Base-by-base conservation (phyloP, 2,797 vertebrate species). In the Acanthurus leucopareius region DNA sequence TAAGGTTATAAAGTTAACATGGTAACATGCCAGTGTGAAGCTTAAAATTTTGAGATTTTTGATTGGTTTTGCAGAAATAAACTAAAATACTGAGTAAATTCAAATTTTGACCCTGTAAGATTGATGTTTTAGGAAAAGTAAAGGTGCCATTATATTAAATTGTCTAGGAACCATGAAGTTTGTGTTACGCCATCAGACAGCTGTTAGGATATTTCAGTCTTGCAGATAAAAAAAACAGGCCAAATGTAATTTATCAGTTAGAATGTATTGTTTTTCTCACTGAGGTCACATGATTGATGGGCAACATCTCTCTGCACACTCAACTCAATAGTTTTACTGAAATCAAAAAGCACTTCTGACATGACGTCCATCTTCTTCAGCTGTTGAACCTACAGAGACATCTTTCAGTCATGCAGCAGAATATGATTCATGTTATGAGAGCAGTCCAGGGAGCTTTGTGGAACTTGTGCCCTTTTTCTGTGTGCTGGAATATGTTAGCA, bases 191-290 rank as follows among this genome's bases (percentile, higher is more conserved):
- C 16, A 22, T 56, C 4, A 14, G 1, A 47, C 13, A 22, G 3
- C 40, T 15, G n/a, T 15, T 42, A 13, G 38, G 11, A 15, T 35
- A 60, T 14, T 22, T 49, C 17, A 19, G 40, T 8, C n/a, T 7
- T 1, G 32, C 32, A 35, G 32, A 35, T 35, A 32, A 35, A 35
- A 35, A 35, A 7, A 35, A 45, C 5, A 16, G 10, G 7, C 13
- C 1, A 59, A 70, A 73, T 64, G n/a, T 13, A 14, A 75, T 63
- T 78, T 40, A 83, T 74, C 48, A 84, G 64, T 80, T 38, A 52
- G 5, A 49, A 53, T 63, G 13, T 10, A 59, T 45, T 84, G 63
- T 53, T 74, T 74, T 82, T 49, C 60, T 78, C n/a, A 49, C 54
- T 19, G 74, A 53, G 62, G 35, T 59, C 38, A 52, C 45, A 49